These are phyloP conservation scores for Rhinichthys klamathensis DNA, from an alignment of 2,113 vertebrate species.

Conservation along the genomic window DNA sequence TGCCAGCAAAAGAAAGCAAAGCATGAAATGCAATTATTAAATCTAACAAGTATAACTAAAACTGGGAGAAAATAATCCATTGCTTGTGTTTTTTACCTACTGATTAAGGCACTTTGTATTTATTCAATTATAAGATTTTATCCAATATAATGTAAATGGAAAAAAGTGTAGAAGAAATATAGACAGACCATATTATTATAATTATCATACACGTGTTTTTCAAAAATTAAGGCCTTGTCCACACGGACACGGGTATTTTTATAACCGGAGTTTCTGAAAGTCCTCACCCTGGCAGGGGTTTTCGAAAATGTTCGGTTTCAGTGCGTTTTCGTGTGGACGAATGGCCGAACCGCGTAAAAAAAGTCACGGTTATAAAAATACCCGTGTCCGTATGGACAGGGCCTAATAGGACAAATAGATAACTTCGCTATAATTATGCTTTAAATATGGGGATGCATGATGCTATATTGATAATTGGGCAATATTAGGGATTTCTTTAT, in stretches of 20 bases:
- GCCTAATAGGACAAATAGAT: background rate
- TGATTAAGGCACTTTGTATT: background rate
- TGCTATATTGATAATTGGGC: background rate
- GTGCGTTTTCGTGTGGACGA: too few relatives aligned
- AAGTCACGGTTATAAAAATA: too few relatives aligned
- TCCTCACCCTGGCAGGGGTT: too few relatives aligned
- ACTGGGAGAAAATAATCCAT: background rate
- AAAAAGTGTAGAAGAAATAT: background rate
- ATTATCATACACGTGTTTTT: background rate
- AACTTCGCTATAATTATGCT: background rate
- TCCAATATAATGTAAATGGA: background rate
- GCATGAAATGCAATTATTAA: background rate
- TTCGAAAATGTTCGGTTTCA: too few relatives aligned
- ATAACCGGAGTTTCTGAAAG: too few relatives aligned
- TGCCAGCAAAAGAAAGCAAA: background rate
- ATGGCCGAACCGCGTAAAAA: too few relatives aligned
- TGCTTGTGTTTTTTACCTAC: background rate
- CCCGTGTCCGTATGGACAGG: too few relatives aligned
- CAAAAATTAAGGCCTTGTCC: background rate
- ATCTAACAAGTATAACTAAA: slow-evolving; percentile 13
- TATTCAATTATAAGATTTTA: background rate
- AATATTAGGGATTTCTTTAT: background rate
- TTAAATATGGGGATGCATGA: background rate
- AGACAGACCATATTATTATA: background rate
- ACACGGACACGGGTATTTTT: too few relatives aligned